A percentile compares a stretch with the other conserved stretches of the same genome.
These are phyloP conservation scores for Umimayanthus chanpuru DNA, from an alignment of 92 coral and sea anemone species.

Conservation along the genomic window DNA sequence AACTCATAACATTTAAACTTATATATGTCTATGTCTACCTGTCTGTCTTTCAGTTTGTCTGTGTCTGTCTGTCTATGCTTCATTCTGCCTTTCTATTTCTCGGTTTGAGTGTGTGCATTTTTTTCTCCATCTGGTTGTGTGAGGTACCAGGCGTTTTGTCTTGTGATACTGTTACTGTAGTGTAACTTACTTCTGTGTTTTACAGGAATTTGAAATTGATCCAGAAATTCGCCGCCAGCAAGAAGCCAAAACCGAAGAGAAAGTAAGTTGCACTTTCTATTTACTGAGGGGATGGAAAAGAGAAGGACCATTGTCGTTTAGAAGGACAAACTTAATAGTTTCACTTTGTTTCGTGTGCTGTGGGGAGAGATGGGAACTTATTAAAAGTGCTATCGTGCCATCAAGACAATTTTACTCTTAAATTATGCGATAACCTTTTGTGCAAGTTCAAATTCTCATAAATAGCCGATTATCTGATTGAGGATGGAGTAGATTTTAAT, in stretches of 20 bases:
- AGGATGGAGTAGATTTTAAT: not conserved
- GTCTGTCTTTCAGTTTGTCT: not conserved
- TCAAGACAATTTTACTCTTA: not conserved
- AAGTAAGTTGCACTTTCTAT: slow-evolving; percentile 54
- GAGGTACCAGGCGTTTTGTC: too few species aligned
- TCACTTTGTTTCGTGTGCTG: not conserved
- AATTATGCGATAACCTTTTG: not conserved
- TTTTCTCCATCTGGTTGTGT: too few species aligned
- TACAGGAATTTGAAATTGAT: slow-evolving; percentile 91
- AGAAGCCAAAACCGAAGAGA: slow-evolving; percentile 76
- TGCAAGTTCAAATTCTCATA: not conserved
- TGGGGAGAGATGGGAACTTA: slow-evolving; percentile 10
- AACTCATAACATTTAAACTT: too few species aligned
- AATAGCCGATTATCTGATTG: not conserved
- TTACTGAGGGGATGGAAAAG: not conserved
- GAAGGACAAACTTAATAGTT: not conserved
- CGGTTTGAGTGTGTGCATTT: too few species aligned
- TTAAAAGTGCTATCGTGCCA: not conserved
- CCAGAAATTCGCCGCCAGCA: slow-evolving; percentile 89
- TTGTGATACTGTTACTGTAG: too few species aligned
- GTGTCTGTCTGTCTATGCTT: not conserved
- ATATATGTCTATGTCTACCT: too few species aligned
- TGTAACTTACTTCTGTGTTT: too few species aligned
- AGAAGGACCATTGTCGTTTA: too few species aligned
- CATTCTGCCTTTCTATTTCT: not conserved